These are phyloP conservation scores for Pachycephus smyrnensis DNA, from an alignment of 2,888 invertebrate species.

Conservation along the genomic window DNA sequence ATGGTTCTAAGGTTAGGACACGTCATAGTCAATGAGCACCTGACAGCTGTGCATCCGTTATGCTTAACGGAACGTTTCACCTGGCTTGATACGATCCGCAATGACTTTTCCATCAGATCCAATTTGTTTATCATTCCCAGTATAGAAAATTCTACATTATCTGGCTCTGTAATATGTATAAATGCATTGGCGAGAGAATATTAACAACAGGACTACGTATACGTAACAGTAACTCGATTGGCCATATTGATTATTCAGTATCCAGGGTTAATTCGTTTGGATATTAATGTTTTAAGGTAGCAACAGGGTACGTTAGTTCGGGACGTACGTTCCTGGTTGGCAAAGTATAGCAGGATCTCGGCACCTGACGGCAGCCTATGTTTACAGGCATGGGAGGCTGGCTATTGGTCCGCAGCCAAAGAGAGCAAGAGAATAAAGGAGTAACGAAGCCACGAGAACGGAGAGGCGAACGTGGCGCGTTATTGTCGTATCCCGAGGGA, in stretches of 20 bases:
- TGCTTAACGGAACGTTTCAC: neutral
- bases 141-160: neutral
- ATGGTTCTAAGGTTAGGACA: neutral
- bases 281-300: neutral
- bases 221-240: neutral
- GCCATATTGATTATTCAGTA: neutral
- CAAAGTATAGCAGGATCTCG: neutral
- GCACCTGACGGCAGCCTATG: neutral
- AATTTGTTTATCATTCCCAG: neutral
- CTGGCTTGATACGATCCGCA: neutral
- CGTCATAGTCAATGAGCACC: neutral
- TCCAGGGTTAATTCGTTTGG: neutral
- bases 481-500: neutral
- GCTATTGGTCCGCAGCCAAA: neutral
- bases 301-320: neutral
- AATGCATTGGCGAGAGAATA: neutral
- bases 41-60: neutral
- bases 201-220: neutral
- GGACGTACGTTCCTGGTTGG: neutral
- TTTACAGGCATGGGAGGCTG: neutral
- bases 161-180: neutral
- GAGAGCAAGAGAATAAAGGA: neutral
- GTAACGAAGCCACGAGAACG: neutral
- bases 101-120: neutral
- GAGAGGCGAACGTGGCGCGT: neutral